Conservation (phyloP, 2,113 vertebrate species). For the Dipodomys merriami region DNA sequence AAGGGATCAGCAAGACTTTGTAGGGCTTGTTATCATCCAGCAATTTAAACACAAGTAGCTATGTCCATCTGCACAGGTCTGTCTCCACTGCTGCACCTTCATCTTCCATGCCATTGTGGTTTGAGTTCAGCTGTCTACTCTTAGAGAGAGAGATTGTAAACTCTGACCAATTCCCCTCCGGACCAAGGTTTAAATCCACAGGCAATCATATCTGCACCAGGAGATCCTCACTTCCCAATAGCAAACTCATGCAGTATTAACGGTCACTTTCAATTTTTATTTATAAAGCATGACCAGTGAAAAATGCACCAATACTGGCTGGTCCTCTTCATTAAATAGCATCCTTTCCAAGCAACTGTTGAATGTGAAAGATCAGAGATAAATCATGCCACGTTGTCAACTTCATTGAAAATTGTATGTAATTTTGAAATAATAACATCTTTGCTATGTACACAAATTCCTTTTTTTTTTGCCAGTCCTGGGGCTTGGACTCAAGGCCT, state of each 20-base stretch:
- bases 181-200: conserved; percentile 54
- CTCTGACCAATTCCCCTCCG: conserved; percentile 63
- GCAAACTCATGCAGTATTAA: conserved; percentile 61
- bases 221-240: conserved; percentile 60
- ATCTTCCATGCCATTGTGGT: conserved; percentile 55
- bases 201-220: conserved; percentile 60
- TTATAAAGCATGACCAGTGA: conserved; percentile 72
- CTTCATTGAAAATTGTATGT: conserved; percentile 14
- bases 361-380: conserved; percentile 78
- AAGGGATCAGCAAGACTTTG: conserved; percentile 51
- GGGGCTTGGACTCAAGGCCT: too few species aligned
- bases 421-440: conserved; percentile 47
- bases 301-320: conserved; percentile 68
- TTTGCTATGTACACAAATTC: conserved; percentile 35
- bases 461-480: too few species aligned
- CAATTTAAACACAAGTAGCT: conserved; percentile 53
- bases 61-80: conserved; percentile 35
- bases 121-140: conserved; percentile 71
- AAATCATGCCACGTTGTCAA: conserved; percentile 81
- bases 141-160: conserved; percentile 51
- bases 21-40: conserved; percentile 45
- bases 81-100: conserved; percentile 52
- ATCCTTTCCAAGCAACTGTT: conserved; percentile 78
- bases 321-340: conserved; percentile 79
- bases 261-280: conserved; percentile 66